Conservation (phyloP, 2,888 invertebrate species). For the Melieria omissa region DNA sequence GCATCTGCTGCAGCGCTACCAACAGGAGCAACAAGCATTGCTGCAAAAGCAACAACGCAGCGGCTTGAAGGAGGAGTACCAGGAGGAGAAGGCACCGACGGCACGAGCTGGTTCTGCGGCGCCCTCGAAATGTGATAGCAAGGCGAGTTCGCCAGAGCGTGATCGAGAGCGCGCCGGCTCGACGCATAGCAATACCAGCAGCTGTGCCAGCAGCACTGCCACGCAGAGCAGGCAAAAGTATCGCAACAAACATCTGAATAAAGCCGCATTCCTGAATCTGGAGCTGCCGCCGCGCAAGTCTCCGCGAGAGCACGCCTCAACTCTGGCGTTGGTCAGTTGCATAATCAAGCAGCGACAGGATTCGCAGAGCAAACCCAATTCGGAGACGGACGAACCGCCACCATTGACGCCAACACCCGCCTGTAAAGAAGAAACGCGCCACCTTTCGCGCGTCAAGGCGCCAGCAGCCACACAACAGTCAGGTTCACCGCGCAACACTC, state of each 20-base stretch:
- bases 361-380: slow-evolving; percentile 59
- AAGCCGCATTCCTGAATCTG: slow-evolving; percentile 52
- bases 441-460: not conserved
- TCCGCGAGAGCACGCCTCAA: slow-evolving; percentile 88
- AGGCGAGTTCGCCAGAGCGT: slow-evolving; percentile 56
- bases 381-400: slow-evolving; percentile 57
- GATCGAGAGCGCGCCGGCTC: slow-evolving; percentile 51
- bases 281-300: slow-evolving; percentile 77
- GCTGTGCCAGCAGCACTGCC: slow-evolving; percentile 52
- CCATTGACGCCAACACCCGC: slow-evolving; percentile 34
- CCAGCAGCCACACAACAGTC: not conserved
- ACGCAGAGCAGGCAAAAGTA: slow-evolving; percentile 51
- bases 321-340: slow-evolving; percentile 82
- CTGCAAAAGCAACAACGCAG: slow-evolving; percentile 38
- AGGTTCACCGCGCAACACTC: slow-evolving; percentile 48
- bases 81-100: not conserved
- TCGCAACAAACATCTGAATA: slow-evolving; percentile 57
- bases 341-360: slow-evolving; percentile 69
- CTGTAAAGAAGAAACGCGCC: not conserved
- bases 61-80: slow-evolving; percentile 1
- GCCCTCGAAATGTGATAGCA: slow-evolving; percentile 56
- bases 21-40: slow-evolving; percentile 54
- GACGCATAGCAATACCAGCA: slow-evolving; percentile 56
- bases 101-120: slow-evolving; percentile 32
- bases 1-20: slow-evolving; percentile 58